These are phyloP conservation scores for Hassar affinis DNA, from an alignment of 2,113 vertebrate species.

Conservation along the genomic window DNA sequence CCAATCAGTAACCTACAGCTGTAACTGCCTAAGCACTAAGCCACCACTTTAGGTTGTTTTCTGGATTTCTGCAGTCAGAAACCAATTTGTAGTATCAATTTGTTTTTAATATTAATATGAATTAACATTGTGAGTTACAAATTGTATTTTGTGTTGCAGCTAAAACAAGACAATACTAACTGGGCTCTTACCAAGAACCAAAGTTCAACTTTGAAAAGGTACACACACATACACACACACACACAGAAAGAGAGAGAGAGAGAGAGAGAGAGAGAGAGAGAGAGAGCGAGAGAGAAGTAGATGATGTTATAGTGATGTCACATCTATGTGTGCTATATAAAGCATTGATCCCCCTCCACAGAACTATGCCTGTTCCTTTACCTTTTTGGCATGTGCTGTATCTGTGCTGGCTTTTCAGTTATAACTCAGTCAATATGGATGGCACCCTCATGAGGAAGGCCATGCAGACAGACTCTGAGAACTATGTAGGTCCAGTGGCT, in stretches of 20 bases:
- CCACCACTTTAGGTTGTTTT: background rate
- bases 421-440: conserved; percentile 87
- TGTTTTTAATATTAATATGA: too few relatives aligned
- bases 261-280: too few relatives aligned
- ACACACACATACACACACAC: conserved; percentile 30
- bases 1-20: background rate
- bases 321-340: background rate
- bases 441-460: conserved; percentile 78
- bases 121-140: background rate
- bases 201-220: conserved; percentile 83
- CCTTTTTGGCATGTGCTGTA: too few relatives aligned
- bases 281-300: too few relatives aligned
- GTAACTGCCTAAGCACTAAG: background rate
- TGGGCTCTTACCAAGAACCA: conserved; percentile 79
- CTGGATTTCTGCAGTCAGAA: background rate
- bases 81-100: background rate
- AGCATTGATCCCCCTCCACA: background rate
- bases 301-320: background rate
- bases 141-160: conserved; percentile 65
- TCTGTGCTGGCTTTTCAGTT: conserved; percentile 61
- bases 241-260: too few relatives aligned
- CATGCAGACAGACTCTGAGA: conserved; percentile 81
- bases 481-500: conserved; percentile 77
- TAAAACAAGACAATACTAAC: conserved; percentile 85
- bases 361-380: background rate